Percentiles rank a stretch among this genome's conserved stretches.
These are phyloP conservation scores for Poliocrania exsul DNA, from an alignment of 2,797 vertebrate species.

Conservation along the genomic window DNA sequence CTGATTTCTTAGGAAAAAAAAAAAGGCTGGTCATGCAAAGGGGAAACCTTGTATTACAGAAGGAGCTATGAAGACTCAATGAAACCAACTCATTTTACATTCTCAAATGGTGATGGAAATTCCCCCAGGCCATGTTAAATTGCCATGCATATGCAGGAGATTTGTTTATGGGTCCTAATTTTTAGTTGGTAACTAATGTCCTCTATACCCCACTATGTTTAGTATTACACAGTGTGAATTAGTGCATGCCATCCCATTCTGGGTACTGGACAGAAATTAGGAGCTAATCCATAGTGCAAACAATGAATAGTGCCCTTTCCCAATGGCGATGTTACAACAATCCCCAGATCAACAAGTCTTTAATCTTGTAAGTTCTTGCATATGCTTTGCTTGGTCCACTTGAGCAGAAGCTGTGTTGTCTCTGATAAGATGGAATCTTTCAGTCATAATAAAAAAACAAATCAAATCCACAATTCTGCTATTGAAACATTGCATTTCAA, in stretches of 20 bases:
- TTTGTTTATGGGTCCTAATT: background rate
- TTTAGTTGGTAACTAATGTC: background rate
- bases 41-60: background rate
- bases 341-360: background rate
- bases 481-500: background rate
- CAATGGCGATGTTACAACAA: background rate
- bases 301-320: background rate
- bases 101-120: background rate
- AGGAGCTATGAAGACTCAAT: background rate
- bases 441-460: background rate
- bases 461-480: background rate
- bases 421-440: background rate
- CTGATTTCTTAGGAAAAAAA: background rate
- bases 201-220: background rate
- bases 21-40: background rate
- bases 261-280: background rate
- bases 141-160: background rate
- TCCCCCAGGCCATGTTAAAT: background rate
- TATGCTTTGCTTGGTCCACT: background rate
- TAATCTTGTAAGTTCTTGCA: background rate
- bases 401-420: background rate
- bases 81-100: background rate
- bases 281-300: background rate
- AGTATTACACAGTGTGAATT: background rate
- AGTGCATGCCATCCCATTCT: background rate